These are phyloP conservation scores for Orthosia gothica DNA, from an alignment of 2,888 invertebrate species.

Conservation along the genomic window DNA sequence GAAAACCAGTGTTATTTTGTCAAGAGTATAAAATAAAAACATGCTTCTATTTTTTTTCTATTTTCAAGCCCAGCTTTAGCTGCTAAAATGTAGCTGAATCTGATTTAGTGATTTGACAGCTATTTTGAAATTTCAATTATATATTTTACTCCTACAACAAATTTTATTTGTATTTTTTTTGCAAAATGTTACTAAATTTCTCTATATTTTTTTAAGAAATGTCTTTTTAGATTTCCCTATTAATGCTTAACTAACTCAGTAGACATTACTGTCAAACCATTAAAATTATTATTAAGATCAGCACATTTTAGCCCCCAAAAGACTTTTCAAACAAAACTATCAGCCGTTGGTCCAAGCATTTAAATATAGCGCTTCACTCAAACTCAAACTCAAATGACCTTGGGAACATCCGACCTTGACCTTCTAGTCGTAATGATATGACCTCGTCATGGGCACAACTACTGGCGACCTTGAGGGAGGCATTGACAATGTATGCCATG, in stretches of 20 bases:
- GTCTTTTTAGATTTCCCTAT: conserved; percentile 23
- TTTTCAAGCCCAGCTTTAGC: conserved; percentile 58
- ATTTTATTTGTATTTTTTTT: not conserved
- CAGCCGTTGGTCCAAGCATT: conserved; percentile 90
- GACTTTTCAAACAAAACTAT: conserved; percentile 66
- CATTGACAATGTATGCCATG: conserved; percentile 90
- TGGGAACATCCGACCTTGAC: conserved; percentile 73
- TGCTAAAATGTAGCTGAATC: conserved; percentile 56
- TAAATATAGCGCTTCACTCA: conserved; percentile 77
- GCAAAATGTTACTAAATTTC: too few species aligned
- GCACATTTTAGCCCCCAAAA: conserved; percentile 54
- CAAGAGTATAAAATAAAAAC: conserved; percentile 69
- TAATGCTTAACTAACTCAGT: conserved; percentile 2
- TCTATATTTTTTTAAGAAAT: not conserved
- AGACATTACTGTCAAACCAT: conserved; percentile 47
- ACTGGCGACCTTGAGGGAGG: conserved; percentile 89
- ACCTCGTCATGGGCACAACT: conserved; percentile 82
- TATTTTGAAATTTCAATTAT: not conserved
- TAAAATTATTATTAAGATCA: conserved; percentile 17
- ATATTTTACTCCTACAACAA: not conserved
- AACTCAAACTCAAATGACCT: conserved; percentile 75
- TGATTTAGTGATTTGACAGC: conserved; percentile 54
- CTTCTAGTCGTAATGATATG: conserved; percentile 73
- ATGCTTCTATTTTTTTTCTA: conserved; percentile 70
- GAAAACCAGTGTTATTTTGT: conserved; percentile 71